Base-by-base conservation (phyloP, 92 coral and sea anemone genomes). In the Porites rus region DNA sequence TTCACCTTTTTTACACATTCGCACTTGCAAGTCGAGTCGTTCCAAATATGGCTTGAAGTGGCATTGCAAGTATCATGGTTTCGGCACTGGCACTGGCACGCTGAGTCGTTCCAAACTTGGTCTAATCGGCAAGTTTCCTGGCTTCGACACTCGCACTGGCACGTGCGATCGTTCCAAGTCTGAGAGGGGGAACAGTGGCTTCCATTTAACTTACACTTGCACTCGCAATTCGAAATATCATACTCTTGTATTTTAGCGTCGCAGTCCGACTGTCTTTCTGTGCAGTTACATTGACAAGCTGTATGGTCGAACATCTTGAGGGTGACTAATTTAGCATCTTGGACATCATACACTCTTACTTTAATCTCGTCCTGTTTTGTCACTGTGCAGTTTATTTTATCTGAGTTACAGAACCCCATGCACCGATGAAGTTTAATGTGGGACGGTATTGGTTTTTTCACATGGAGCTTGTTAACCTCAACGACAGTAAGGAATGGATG, bases 221-320 rank as follows among this genome's bases (percentile, higher is more conserved):
- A 88, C 19, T 13, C 7, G 67, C 87, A 88, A 1, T 0, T 11
- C 6, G 38, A 17, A 5, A 18, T 3, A 8, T 64, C 16, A 46
- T 19, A 88, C 4, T 10, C 1, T 19, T 75, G 76, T 28, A 17
- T 51, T 5, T 25, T n/a, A 7, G 7, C 1, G 50, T 88, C 21
- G 43, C 92, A 88, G 16, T 69, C 77, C 4, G 82, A 58, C 14
- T 60, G 46, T n/a, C 82, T 61, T 7, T 1, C 69, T 1, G 28
- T 84, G 67, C 92, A 88, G 31, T 53, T 78, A 46, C 88, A 82
- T 9, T 20, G 79, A 16, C 92, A 88, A 10, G 12, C 63, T 10
- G 88, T 88, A 65, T 88, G 92, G 53, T 88, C 83, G 74, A 65
- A 76, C 18, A 88, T 78, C 17, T 59, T 69, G 51, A 63, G 22